phyloP scores from a whole-genome alignment of 2,113 vertebrate species.

The Scolopax mira region DNA sequence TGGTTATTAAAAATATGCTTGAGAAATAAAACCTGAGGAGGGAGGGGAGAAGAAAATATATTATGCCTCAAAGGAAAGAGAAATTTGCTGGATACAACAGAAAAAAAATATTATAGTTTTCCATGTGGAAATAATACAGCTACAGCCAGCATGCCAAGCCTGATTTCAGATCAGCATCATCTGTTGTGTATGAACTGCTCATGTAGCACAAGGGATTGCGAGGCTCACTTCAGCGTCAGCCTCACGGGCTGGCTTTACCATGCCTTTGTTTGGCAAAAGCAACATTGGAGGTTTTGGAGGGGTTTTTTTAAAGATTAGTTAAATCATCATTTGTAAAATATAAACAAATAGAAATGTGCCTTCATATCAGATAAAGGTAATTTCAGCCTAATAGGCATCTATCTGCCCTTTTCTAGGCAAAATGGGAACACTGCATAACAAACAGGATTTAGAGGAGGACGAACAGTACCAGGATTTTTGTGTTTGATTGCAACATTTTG shows the following conservation, averaged over 20 bases:
- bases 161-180: slow-evolving; percentile 20
- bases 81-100: background rate
- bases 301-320: background rate
- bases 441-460: background rate
- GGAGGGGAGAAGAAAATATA: background rate
- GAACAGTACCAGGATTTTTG: background rate
- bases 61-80: background rate
- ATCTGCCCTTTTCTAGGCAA: background rate
- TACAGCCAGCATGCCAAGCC: background rate
- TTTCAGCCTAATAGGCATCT: background rate
- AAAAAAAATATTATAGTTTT: background rate
- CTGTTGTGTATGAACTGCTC: background rate
- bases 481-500: background rate
- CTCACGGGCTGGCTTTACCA: background rate
- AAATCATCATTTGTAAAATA: background rate
- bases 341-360: background rate
- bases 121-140: slow-evolving; percentile 26
- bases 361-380: background rate
- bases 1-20: background rate
- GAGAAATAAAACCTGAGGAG: background rate
- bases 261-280: background rate
- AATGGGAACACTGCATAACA: background rate
- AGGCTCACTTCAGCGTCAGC: background rate
- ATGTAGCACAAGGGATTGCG: background rate
- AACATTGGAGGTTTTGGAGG: background rate